Evolutionary conservation across 2,797 vertebrate species (phyloP).

Genomic region (Ambastaia sidthimunki): DNA sequence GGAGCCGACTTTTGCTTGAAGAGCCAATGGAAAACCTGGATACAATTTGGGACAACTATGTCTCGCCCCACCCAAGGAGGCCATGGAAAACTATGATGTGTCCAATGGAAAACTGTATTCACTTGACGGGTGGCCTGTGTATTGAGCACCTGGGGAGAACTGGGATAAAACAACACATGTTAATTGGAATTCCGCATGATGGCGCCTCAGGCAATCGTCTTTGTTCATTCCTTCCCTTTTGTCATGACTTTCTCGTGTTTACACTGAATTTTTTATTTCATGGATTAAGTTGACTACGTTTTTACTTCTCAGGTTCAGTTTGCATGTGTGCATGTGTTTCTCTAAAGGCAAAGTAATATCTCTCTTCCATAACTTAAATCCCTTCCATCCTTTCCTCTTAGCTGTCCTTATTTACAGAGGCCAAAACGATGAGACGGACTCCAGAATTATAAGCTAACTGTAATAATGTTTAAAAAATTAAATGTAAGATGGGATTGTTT

Average conservation of each 20-base stretch:
- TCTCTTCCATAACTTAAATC: conserved; percentile 35
- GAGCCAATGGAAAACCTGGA: conserved; percentile 53
- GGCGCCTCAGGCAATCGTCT: conserved; percentile 72
- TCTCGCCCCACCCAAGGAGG: conserved; percentile 55
- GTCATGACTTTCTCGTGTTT: conserved; percentile 57
- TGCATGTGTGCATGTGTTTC: conserved; percentile 84
- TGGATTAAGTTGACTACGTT: conserved; percentile 64
- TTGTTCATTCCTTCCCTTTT: conserved; percentile 46
- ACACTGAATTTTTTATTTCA: conserved; percentile 50
- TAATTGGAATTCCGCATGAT: conserved; percentile 66
- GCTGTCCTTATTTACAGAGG: conserved; percentile 36
- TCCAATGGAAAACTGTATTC: conserved; percentile 43
- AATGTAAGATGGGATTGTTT: conserved; percentile 48
- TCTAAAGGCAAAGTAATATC: conserved; percentile 21
- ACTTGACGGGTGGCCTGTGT: conserved; percentile 25
- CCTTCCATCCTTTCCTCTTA: conserved; percentile 41
- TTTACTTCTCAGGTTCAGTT: conserved; percentile 81
- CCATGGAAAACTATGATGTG: conserved; percentile 54
- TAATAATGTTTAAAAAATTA: conserved; percentile 54
- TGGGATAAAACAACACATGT: conserved; percentile 41
- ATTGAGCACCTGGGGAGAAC: conserved; percentile 39
- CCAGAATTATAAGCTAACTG: conserved; percentile 52
- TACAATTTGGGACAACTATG: conserved; percentile 54
- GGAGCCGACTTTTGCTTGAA: conserved; percentile 40
- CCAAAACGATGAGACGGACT: conserved; percentile 21